A percentile compares a stretch with the other conserved stretches of the same genome.
Conservation (phyloP, 2,113 vertebrate genomes). For the Acinonyx jubatus region DNA sequence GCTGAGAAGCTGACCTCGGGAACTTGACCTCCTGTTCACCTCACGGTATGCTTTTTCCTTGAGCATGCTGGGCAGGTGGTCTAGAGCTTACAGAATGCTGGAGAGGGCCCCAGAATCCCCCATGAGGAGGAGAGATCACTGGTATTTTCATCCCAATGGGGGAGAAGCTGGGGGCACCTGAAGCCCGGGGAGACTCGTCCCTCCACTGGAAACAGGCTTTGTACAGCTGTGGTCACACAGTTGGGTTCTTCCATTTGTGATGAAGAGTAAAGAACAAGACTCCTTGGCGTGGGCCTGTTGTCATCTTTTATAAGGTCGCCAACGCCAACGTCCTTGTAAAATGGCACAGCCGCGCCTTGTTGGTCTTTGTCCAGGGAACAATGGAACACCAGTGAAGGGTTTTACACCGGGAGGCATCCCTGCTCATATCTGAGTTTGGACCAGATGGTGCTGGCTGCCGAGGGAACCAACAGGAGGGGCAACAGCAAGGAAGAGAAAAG, state of each 20-base stretch:
- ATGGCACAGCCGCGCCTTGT: not conserved
- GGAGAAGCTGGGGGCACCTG: not conserved
- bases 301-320: not conserved
- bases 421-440: not conserved
- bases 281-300: not conserved
- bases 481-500: not conserved
- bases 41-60: not conserved
- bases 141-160: not conserved
- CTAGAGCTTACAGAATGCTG: not conserved
- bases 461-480: not conserved
- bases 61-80: not conserved
- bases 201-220: not conserved
- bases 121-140: not conserved
- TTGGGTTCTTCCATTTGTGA: not conserved
- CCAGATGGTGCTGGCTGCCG: not conserved
- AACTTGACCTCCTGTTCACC: not conserved
- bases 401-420: not conserved
- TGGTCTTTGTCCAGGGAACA: not conserved
- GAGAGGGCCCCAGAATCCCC: not conserved
- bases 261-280: not conserved
- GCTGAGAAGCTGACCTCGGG: not conserved
- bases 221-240: not conserved
- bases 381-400: not conserved
- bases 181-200: not conserved
- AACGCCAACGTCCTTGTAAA: not conserved